A percentile compares a stretch with the other conserved stretches of the same genome.
phyloP scores from a whole-genome alignment of 2,797 vertebrate genomes.

The Centropyge bicolor region DNA sequence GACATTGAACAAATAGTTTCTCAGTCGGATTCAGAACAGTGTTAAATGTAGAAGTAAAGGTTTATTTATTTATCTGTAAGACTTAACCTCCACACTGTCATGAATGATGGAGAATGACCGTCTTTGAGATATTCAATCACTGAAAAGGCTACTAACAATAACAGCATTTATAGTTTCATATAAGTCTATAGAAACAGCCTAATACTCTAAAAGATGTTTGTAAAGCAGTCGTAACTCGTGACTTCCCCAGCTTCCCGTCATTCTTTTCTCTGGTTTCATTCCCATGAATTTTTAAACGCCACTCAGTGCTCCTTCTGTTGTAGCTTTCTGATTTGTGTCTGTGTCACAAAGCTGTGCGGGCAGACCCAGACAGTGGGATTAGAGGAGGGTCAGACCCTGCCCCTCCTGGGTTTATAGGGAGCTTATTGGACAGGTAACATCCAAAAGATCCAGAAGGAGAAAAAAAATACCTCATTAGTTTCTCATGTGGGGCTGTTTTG shows the following conservation, averaged over 20 bases:
- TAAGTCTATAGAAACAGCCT: not conserved
- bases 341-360: slow-evolving; percentile 34
- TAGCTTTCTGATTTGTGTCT: slow-evolving; percentile 22
- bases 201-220: slow-evolving; percentile 1
- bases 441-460: slow-evolving; percentile 30
- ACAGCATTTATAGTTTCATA: not conserved
- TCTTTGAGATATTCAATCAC: slow-evolving; percentile 4
- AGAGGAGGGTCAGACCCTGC: slow-evolving; percentile 29
- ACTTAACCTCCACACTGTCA: slow-evolving; percentile 1
- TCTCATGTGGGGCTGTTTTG: slow-evolving; percentile 54
- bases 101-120: not conserved
- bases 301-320: slow-evolving; percentile 13
- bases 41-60: slow-evolving; percentile 29
- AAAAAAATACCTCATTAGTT: slow-evolving; percentile 62
- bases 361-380: slow-evolving; percentile 71
- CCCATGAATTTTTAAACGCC: slow-evolving; percentile 32
- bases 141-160: slow-evolving; percentile 20
- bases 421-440: slow-evolving; percentile 61
- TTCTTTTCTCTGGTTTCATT: slow-evolving; percentile 27
- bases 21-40: slow-evolving; percentile 15
- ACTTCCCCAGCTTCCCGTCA: not conserved
- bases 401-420: slow-evolving; percentile 32
- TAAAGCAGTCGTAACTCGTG: not conserved
- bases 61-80: not conserved
- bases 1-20: slow-evolving; percentile 32